Conservation (phyloP, 1,140 invertebrate species). For the Camponotus floridanus region DNA sequence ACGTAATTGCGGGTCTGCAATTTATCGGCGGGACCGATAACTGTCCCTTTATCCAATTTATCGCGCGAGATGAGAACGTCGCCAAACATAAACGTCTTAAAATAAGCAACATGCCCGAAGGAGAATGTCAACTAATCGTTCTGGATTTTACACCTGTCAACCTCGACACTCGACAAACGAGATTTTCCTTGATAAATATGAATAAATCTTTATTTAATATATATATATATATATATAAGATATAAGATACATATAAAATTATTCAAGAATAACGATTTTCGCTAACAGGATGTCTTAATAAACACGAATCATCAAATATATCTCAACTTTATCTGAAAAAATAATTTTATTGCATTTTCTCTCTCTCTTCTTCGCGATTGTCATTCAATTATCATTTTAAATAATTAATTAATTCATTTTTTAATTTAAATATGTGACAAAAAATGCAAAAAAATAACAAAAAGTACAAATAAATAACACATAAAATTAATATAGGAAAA, state of each 20-base stretch:
- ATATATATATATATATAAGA: background rate
- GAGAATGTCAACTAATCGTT: slow-evolving; percentile 41
- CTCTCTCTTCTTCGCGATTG: background rate
- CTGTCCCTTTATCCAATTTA: slow-evolving; percentile 55
- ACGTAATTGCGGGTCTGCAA: slow-evolving; percentile 37
- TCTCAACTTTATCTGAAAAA: too few relatives aligned
- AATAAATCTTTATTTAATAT: slow-evolving; percentile 4
- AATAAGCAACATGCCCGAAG: background rate
- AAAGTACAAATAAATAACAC: too few relatives aligned
- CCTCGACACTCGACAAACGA: slow-evolving; percentile 35
- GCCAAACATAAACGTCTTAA: slow-evolving; percentile 21
- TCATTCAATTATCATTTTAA: background rate
- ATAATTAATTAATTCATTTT: background rate
- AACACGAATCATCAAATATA: background rate
- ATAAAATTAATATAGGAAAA: too few relatives aligned
- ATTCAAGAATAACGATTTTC: background rate
- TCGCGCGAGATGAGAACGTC: slow-evolving; percentile 9
- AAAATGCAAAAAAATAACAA: background rate
- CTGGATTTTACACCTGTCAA: slow-evolving; percentile 38
- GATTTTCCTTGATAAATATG: slow-evolving; percentile 30
- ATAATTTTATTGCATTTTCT: background rate
- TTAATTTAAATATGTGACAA: background rate
- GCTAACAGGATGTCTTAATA: slow-evolving; percentile 44
- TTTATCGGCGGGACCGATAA: slow-evolving; percentile 46
- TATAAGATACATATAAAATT: background rate